Conservation (phyloP, 2,797 vertebrate genomes). For the Lophius americanus region DNA sequence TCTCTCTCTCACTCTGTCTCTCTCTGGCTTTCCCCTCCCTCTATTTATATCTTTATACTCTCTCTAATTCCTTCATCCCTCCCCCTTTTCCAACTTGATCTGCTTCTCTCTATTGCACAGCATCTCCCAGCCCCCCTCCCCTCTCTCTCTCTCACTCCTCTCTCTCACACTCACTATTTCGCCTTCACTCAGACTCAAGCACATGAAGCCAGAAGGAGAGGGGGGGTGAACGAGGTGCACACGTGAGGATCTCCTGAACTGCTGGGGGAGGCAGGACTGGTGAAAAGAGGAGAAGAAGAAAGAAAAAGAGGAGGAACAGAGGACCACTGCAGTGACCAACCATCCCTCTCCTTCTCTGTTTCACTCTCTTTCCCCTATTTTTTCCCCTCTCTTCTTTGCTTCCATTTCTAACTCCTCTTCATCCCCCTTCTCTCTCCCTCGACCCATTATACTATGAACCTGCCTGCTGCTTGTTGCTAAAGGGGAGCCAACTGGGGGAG, state of each 20-base stretch:
- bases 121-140: conserved; percentile 36
- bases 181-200: conserved; percentile 53
- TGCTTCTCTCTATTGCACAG: conserved; percentile 62
- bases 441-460: conserved; percentile 80
- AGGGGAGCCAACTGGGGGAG: conserved; percentile 74
- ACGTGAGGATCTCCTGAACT: conserved; percentile 77
- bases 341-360: conserved; percentile 44
- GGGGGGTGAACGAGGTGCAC: conserved; percentile 64
- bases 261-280: conserved; percentile 65
- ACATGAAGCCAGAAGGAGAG: conserved; percentile 67
- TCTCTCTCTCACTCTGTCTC: conserved; percentile 1
- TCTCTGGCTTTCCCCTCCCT: conserved; percentile 51
- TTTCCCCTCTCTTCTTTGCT: conserved; percentile 52
- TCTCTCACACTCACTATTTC: conserved; percentile 45
- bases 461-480: conserved; percentile 82
- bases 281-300: conserved; percentile 56
- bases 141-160: conserved; percentile 28
- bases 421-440: conserved; percentile 52
- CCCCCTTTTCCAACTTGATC: conserved; percentile 69
- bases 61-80: conserved; percentile 77
- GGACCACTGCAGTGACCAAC: conserved; percentile 70
- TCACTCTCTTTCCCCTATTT: conserved; percentile 24
- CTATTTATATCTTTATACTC: conserved; percentile 64
- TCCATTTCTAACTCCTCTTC: conserved; percentile 53
- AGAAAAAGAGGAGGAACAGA: conserved; percentile 63